Evolutionary conservation across 1,140 invertebrate species (phyloP).

Genomic region (Amphibalanus amphitrite): DNA sequence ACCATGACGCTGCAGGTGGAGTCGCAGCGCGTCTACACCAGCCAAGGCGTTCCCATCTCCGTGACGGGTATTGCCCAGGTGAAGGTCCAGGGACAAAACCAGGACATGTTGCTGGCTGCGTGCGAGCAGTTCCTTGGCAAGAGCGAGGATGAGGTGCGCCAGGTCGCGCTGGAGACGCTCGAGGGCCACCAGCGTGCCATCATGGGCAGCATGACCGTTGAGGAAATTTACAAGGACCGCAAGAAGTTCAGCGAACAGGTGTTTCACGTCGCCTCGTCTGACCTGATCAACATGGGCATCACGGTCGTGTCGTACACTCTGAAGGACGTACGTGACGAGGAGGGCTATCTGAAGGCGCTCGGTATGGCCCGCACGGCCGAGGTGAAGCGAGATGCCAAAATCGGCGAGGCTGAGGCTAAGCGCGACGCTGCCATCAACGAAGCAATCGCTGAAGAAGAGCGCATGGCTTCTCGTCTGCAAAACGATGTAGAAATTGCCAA

Average conservation of each 20-base stretch:
- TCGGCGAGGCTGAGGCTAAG: constrained; percentile 86
- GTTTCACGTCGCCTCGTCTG: constrained; percentile 52
- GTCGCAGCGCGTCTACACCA: constrained; percentile 65
- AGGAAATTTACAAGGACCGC: constrained; percentile 97
- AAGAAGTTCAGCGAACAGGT: constrained; percentile 98
- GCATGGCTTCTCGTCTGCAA: constrained; percentile 69
- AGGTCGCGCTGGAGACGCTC: constrained; percentile 84
- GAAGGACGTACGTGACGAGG: constrained; percentile 93
- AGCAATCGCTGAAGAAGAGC: constrained; percentile 86
- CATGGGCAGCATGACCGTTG: constrained; percentile 97
- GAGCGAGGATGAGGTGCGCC: constrained; percentile 68
- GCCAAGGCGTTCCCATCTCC: constrained; percentile 89
- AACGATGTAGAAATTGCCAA: constrained; percentile 96
- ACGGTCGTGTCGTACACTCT: constrained; percentile 95
- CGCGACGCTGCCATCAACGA: constrained; percentile 77
- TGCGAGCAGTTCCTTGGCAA: constrained; percentile 96
- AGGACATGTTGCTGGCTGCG: constrained; percentile 88
- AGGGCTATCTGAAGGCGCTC: constrained; percentile 87
- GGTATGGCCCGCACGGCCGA: constrained; percentile 92
- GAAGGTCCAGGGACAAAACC: constrained; percentile 93
- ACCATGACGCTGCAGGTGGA: constrained; percentile 78
- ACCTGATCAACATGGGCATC: constrained; percentile 53
- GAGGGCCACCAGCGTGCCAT: constrained; percentile 96
- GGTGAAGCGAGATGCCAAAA: constrained; percentile 87
- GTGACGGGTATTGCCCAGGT: constrained; percentile 95